These are phyloP conservation scores for Oryzias sinensis DNA, from an alignment of 2,797 vertebrate genomes.

Conservation along the genomic window DNA sequence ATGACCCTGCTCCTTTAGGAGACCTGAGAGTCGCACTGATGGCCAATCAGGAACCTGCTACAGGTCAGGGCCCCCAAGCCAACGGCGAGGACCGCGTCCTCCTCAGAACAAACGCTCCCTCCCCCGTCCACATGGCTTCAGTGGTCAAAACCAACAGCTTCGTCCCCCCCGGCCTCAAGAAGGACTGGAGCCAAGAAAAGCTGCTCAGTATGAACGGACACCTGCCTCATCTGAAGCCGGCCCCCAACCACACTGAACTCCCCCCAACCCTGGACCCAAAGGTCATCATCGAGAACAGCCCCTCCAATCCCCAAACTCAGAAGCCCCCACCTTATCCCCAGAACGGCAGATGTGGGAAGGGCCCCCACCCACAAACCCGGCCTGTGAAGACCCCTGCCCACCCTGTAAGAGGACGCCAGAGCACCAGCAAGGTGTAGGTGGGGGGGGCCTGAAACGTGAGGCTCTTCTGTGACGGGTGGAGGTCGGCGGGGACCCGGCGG, in stretches of 20 bases:
- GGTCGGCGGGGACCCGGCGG: conserved; percentile 63
- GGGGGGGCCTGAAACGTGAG: conserved; percentile 62
- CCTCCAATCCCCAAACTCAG: conserved; percentile 60
- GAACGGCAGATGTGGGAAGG: conserved; percentile 69
- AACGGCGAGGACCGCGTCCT: conserved; percentile 51
- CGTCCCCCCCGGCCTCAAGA: conserved; percentile 29
- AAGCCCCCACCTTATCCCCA: conserved; percentile 77
- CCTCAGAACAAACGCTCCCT: conserved; percentile 62
- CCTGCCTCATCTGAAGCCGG: conserved; percentile 54
- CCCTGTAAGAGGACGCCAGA: conserved; percentile 66
- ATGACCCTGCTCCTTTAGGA: conserved; percentile 33
- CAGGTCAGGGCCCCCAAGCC: conserved; percentile 18
- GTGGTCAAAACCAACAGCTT: conserved; percentile 71
- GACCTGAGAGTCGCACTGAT: conserved; percentile 43
- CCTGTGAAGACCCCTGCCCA: conserved; percentile 55
- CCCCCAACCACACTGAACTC: conserved; percentile 45
- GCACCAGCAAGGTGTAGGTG: conserved; percentile 76
- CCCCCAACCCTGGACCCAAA: conserved; percentile 54
- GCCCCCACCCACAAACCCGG: conserved; percentile 40
- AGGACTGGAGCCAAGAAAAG: conserved; percentile 40
- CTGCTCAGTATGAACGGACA: conserved; percentile 57
- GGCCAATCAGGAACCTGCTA: conserved; percentile 46
- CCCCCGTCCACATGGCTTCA: conserved; percentile 63
- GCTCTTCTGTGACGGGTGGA: conserved; percentile 60
- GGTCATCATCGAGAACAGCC: conserved; percentile 53